phyloP scores from a whole-genome alignment of 2,888 invertebrate species.

The Epirrhoe alternata region DNA sequence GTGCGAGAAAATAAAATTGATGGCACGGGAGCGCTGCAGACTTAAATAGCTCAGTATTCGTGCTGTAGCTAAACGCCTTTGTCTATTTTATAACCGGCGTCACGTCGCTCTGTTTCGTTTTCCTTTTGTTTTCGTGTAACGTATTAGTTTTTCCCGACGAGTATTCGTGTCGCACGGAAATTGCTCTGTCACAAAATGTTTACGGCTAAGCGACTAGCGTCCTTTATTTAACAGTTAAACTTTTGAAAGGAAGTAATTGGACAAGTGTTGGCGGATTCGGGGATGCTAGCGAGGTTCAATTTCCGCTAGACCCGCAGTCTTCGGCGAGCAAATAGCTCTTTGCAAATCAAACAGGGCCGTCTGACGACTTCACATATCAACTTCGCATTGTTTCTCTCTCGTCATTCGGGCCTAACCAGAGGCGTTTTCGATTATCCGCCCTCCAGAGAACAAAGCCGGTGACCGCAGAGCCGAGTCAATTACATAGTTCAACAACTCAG shows the following conservation, averaged over 20 bases:
- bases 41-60: constrained; percentile 80
- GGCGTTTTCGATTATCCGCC: constrained; percentile 84
- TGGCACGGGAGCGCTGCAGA: constrained; percentile 76
- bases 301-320: constrained; percentile 78
- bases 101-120: constrained; percentile 63
- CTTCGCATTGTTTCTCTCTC: constrained; percentile 82
- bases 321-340: constrained; percentile 80
- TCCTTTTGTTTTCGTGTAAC: constrained; percentile 72
- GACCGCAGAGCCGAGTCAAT: constrained; percentile 84
- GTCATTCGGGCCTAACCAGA: constrained; percentile 80
- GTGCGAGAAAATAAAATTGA: constrained; percentile 85
- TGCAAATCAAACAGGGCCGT: constrained; percentile 83
- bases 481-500: constrained; percentile 85
- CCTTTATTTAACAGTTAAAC: constrained; percentile 63
- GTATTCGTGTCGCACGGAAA: constrained; percentile 71
- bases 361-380: constrained; percentile 82
- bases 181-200: constrained; percentile 67
- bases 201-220: constrained; percentile 53
- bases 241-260: constrained; percentile 73
- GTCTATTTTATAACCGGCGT: constrained; percentile 81
- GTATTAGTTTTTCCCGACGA: constrained; percentile 74
- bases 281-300: constrained; percentile 69
- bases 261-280: constrained; percentile 73
- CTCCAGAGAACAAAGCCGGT: constrained; percentile 81
- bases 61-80: constrained; percentile 80